Evolutionary conservation across 2,888 invertebrate genomes (phyloP).

Genomic region (Apamea crenata): DNA sequence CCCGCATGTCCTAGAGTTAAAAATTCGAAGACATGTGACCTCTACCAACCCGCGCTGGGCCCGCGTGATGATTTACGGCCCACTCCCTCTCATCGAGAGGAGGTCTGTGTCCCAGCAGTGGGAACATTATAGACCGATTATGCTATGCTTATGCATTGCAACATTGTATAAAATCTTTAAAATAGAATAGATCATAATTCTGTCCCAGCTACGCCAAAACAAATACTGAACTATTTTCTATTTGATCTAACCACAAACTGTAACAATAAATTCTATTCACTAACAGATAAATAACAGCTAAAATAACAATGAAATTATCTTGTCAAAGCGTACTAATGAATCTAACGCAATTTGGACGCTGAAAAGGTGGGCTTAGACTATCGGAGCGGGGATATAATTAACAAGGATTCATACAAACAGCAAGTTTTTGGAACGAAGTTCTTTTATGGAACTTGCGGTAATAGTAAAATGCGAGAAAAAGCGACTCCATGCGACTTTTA

Average conservation of each 20-base stretch:
- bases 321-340: conserved; percentile 53
- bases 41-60: no score
- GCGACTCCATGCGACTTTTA: no score
- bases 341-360: conserved; percentile 34
- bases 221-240: conserved; percentile 31
- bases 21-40: no score
- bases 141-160: no score
- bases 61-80: no score
- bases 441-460: no score
- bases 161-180: neutral
- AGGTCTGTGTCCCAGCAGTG: no score
- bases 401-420: neutral
- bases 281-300: conserved; percentile 46
- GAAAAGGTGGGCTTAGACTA: conserved; percentile 19
- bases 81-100: no score
- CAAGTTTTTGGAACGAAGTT: neutral
- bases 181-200: neutral
- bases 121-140: no score
- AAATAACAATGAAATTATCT: conserved; percentile 57
- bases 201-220: neutral
- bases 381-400: neutral
- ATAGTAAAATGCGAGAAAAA: no score
- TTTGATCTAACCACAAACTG: conserved; percentile 33
- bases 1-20: no score
- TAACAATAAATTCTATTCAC: conserved; percentile 35